Percentiles rank a stretch among this genome's conserved stretches.
phyloP scores from a whole-genome alignment of 1,140 invertebrate species.

The Drosophila paulistorum region DNA sequence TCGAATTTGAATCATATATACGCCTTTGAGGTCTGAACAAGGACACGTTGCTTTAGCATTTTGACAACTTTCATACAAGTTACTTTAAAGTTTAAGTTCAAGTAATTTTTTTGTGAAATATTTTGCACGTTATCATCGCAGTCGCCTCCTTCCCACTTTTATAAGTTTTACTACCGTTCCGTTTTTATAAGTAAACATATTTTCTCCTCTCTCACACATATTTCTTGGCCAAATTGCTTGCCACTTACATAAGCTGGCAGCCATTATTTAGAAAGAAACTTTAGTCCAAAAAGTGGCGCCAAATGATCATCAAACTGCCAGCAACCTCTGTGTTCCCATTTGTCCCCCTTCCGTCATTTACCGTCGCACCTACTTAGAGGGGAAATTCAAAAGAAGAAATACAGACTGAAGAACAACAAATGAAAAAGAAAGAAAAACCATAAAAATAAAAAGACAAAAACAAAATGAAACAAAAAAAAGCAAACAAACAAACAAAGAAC shows the following conservation, averaged over 20 bases:
- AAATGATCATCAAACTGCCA: constrained; percentile 50
- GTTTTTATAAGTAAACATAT: constrained; percentile 11
- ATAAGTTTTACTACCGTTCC: constrained; percentile 9
- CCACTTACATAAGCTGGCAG: constrained; percentile 42
- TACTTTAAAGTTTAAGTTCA: neutral
- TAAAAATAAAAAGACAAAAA: constrained; percentile 25
- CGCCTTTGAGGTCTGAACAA: too few species aligned
- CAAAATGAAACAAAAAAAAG: constrained; percentile 34
- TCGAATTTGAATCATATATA: too few species aligned
- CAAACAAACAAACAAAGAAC: constrained; percentile 27
- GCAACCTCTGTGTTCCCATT: neutral
- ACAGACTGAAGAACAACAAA: constrained; percentile 48
- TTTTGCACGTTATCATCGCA: neutral
- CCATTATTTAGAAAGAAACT: constrained; percentile 41
- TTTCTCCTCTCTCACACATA: constrained; percentile 13
- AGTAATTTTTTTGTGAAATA: neutral
- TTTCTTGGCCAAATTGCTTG: constrained; percentile 22
- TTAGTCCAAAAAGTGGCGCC: constrained; percentile 50
- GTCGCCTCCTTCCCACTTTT: neutral
- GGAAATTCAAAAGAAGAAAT: constrained; percentile 60
- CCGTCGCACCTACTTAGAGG: constrained; percentile 1
- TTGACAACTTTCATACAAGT: neutral
- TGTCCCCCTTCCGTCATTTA: too few species aligned
- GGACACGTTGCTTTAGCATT: neutral
- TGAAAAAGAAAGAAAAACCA: constrained; percentile 25